These are phyloP conservation scores for Pristionchus mayeri DNA, from an alignment of 2,888 invertebrate genomes.

Conservation along the genomic window DNA sequence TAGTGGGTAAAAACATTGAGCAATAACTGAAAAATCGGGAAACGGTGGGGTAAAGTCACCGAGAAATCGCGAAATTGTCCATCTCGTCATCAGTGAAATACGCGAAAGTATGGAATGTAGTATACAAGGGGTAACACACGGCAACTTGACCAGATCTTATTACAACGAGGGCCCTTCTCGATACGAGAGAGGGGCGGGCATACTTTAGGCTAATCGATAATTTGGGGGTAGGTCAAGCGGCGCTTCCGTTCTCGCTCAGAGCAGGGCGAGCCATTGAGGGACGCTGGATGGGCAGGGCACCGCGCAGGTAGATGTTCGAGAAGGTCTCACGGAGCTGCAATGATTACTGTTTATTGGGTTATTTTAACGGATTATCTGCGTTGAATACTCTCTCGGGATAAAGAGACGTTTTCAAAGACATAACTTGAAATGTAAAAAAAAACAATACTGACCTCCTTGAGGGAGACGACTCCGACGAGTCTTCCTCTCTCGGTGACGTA, in stretches of 20 bases:
- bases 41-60: no score
- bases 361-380: no score
- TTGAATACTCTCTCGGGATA: not conserved
- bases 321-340: conserved; percentile 70
- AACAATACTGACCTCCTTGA: conserved; percentile 86
- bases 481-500: conserved; percentile 97
- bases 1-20: conserved; percentile 4
- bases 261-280: not conserved
- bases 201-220: not conserved
- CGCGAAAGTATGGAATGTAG: not conserved
- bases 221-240: not conserved
- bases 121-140: not conserved
- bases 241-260: not conserved
- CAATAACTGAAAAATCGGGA: not conserved
- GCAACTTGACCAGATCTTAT: conserved; percentile 15
- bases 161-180: conserved; percentile 11
- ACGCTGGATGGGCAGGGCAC: conserved; percentile 57
- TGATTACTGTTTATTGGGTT: not conserved
- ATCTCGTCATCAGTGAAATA: not conserved
- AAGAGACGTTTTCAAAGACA: not conserved
- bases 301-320: conserved; percentile 72
- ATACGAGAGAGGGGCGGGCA: not conserved
- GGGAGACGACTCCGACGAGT: conserved; percentile 93
- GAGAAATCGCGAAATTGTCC: not conserved
- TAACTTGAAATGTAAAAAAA: not conserved